Evolutionary conservation across 64 coral and sea anemone species (phyloP), one percentile per base, ranked within the genome.

Genomic region (Platygyra sinensis): DNA sequence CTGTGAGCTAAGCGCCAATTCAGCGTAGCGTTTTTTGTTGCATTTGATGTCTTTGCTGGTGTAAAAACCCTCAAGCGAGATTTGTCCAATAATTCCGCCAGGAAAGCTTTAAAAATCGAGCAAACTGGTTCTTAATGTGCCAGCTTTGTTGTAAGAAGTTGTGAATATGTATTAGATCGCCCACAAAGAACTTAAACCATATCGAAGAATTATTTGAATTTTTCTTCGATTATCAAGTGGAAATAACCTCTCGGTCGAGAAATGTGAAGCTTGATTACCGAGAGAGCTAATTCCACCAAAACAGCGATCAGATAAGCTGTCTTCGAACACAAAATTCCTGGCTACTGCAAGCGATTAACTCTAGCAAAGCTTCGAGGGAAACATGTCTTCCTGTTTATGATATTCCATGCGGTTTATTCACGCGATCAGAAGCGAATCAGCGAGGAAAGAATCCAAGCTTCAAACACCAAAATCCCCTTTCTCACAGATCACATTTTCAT

Each of bases 81-180:
- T 51, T 65, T 65, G 25, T 24, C 71, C 54, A 11, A 30, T 28
- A 52, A 36, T 72, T 36, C 11, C 10, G 20, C 17, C 87, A 25
- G 30, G 79, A 49, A 24, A 75, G 52, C 75, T 64, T 32, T 72
- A 86, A 24, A 77, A 89, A 89, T 82, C 33, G 69, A 52, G 74
- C 55, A 78, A 94, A 77, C 30, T 19, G 57, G 14, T 50, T 64
- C 52, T 49, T 71, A 89, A 71, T 55, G 19, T 20, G 12, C 80
- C 72, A 81, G 71, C 55, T 75, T 84, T 89, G 82, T 89, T 94
- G 39, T 79, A 63, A 57, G 38, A 61, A 88, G 61, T 71, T 73
- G 79, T 96, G 90, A 96, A 96, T 96, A 96, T 96, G 94, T 73
- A 96, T 96, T 87, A 96, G 94, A 42, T 80, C 80, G 87, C 71